Evolutionary conservation across 1,140 invertebrate genomes (phyloP), one percentile per base, ranked within the genome.

Genomic region (Teleopsis dalmanni): DNA sequence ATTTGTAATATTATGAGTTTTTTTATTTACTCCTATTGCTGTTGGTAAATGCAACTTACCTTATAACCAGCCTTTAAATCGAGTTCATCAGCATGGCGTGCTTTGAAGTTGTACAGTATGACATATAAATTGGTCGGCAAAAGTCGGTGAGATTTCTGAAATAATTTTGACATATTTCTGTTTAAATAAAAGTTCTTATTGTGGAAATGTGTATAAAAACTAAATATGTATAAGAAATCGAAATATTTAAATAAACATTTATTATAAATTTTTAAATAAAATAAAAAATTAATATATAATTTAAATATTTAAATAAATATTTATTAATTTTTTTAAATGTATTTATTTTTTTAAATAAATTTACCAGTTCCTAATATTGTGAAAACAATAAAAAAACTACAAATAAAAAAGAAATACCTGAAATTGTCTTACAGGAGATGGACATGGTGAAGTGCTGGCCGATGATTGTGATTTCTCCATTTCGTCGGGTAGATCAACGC

Each of bases 1-100:
- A n/a, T n/a, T n/a, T n/a, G n/a, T n/a, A n/a, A n/a, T n/a, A n/a
- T n/a, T n/a, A n/a, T n/a, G n/a, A n/a, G n/a, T n/a, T n/a, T n/a
- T n/a, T n/a, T n/a, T n/a, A n/a, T n/a, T n/a, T n/a, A n/a, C n/a
- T n/a, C n/a, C n/a, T n/a, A n/a, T n/a, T n/a, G n/a, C n/a, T n/a
- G n/a, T n/a, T n/a, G n/a, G n/a, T n/a, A n/a, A n/a, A n/a, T n/a
- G n/a, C n/a, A n/a, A 31, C 57, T 59, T 47, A 71, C 68, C 70
- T 94, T 94, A 74, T 92, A 93, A 3, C 94, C 93, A 37, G 94
- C 91, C 71, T 93, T 95, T 3, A 97, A 77, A 69, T 96, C 92
- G 49, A 97, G 72, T 71, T 96, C 93, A 70, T 96, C 94, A 35
- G 85, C 84, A 71, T 95, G 92, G 41, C 93, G 79, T 1, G 90